Base-by-base conservation (phyloP, 2,888 invertebrate species). In the Mimumesa dahlbomi region DNA sequence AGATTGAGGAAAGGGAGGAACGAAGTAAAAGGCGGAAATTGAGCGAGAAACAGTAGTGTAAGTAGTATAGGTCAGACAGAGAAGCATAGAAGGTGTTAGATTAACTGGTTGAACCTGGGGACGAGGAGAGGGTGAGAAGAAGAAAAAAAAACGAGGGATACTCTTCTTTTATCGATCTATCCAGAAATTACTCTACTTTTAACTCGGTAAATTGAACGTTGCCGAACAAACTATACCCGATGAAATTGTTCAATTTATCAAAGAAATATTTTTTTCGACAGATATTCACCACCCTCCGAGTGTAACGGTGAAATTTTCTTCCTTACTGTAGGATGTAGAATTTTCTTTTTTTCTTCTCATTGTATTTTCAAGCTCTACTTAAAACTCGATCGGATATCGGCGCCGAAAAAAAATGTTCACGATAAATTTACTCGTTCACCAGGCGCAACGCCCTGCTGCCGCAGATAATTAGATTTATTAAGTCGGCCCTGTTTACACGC, bases 381-480 rank as follows among this genome's bases (percentile, higher is more conserved):
- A n/a, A n/a, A n/a, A n/a, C n/a, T n/a, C n/a, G 29, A 9, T 29
- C 7, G 1, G 59, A 46, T 68, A 71, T 73, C 65, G 65, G 42
- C 46, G 42, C 16, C 38, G 64, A 25, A 25, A 69, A 69, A 74
- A 67, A 59, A 38, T 68, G 42, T 21, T 13, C 52, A 31, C 62
- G 75, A 77, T 75, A 80, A 84, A 84, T 85, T n/a, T 79, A 84
- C 85, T 85, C 81, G 84, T 76, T 74, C 76, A 16, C n/a, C n/a
- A 11, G 25, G 16, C 54, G 59, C 40, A 57, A 52, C 50, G 59
- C 56, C 67, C 57, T n/a, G n/a, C 36, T 56, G 69, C 75, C 67
- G 67, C 72, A 66, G 77, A 79, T 84, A 85, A 85, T 85, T 83
- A 85, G 83, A 85, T 85, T 85, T 85, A 85, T 85, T 81, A 85